phyloP scores from a whole-genome alignment of 2,797 vertebrate genomes.

The Brachymystax lenok region DNA sequence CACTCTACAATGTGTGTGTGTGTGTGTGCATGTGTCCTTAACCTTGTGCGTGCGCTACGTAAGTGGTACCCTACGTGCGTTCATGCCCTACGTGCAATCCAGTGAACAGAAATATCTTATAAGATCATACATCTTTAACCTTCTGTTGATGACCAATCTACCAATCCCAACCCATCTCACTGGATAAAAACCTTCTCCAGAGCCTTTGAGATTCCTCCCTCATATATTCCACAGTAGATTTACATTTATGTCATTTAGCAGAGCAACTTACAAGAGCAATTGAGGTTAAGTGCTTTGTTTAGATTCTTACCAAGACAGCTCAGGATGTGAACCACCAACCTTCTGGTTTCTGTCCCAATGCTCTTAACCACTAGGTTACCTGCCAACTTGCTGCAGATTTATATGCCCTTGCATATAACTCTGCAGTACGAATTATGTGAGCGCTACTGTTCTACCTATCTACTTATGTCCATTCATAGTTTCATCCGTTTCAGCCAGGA shows the following conservation, averaged over 20 bases:
- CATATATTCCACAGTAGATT: constrained; percentile 38
- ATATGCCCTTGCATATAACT: neutral
- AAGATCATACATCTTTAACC: neutral
- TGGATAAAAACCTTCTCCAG: neutral
- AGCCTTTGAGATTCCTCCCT: constrained; percentile 19
- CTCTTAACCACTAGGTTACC: no score
- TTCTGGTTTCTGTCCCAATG: no score
- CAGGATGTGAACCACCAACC: no score
- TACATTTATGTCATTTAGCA: no score
- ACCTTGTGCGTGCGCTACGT: neutral
- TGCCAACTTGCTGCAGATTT: constrained; percentile 13
- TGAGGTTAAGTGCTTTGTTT: no score
- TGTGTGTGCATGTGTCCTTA: neutral
- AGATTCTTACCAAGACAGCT: no score
- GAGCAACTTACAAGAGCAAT: no score
- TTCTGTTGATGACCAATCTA: neutral
- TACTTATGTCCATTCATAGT: constrained; percentile 45
- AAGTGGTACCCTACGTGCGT: neutral
- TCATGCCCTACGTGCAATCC: neutral
- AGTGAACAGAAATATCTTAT: neutral
- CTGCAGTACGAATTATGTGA: constrained; percentile 1
- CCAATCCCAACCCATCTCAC: neutral
- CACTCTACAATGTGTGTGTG: neutral
- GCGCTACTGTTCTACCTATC: constrained; percentile 50
- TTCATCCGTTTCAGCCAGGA: constrained; percentile 34